Base-by-base conservation (phyloP, 2,113 vertebrate genomes). In the Etheostoma spectabile region DNA sequence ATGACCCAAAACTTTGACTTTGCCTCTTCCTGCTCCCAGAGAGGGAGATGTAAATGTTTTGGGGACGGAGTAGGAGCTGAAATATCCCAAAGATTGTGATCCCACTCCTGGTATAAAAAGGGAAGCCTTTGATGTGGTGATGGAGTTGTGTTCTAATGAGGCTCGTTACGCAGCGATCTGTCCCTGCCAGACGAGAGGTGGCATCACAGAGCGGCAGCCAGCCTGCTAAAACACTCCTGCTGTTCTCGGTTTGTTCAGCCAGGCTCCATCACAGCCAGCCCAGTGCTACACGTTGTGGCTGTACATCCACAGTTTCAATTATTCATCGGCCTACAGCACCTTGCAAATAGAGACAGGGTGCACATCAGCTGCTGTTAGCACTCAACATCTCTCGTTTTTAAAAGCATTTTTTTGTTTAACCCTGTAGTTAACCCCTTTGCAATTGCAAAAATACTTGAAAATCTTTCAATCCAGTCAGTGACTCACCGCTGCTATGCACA, bases 81-180 rank as follows among this genome's bases (percentile, higher is more conserved):
- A 79, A 82, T 84, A 86, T 91, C 80, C 79, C 83, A 85, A 75
- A 79, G 86, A 92, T 90, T 88, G 86, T 80, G 84, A 90, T 92
- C 85, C 85, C 73, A 51, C 81, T 86, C 81, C 53, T 76, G 60
- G 67, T 88, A 70, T 71, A 70, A 85, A 85, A 88, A 74, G 78
- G 69, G 74, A 89, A 90, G 61, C 21, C 90, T 91, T 91, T 94
- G 91, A 91, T 86, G 85, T 83, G 78, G 27, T 45, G 4, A 86
- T 78, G 82, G 80, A 84, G 88, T 78, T 83, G 80, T 83, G 89
- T 88, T 88, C 88, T 94, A 90, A 92, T 93, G 88, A 91, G 89
- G 80, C 72, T 86, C 42, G 86, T 91, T 90, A 88, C 87, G 76
- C 74, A 38, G 86, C 70, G 62, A 89, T 84, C 79, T 77, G 79